phyloP scores from a whole-genome alignment of 2,888 invertebrate species.

The Chrysolina oricalcia region DNA sequence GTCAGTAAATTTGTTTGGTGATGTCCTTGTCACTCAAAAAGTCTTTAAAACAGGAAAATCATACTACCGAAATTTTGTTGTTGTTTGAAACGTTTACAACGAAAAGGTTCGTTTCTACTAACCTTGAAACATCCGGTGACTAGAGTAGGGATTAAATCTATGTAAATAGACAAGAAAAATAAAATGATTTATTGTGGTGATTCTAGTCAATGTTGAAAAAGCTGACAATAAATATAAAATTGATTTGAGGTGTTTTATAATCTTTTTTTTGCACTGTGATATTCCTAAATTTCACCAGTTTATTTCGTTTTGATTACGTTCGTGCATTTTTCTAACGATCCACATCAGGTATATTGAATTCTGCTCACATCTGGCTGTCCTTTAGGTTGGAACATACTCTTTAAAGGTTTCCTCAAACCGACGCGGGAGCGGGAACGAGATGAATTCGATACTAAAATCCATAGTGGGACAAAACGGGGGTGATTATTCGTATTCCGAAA shows the following conservation, averaged over 20 bases:
- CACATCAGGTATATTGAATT: neutral
- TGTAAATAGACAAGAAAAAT: constrained; percentile 25
- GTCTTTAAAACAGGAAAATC: too few species aligned
- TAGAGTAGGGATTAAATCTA: constrained; percentile 21
- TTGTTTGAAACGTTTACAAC: neutral
- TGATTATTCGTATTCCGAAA: too few species aligned
- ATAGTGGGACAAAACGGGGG: too few species aligned
- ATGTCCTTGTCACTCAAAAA: too few species aligned
- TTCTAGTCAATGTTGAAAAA: constrained; percentile 62
- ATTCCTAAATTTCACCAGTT: constrained; percentile 41
- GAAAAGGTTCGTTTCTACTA: constrained; percentile 14
- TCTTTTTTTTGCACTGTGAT: constrained; percentile 63
- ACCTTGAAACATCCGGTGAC: constrained; percentile 1
- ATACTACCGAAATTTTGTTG: neutral
- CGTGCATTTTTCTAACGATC: neutral
- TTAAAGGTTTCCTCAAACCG: too few species aligned
- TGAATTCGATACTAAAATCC: too few species aligned
- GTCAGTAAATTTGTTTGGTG: too few species aligned
- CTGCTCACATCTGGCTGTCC: neutral
- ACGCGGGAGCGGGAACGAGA: too few species aligned
- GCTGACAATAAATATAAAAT: constrained; percentile 62
- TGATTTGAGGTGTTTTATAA: constrained; percentile 55
- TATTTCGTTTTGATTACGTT: constrained; percentile 25
- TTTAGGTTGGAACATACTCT: constrained; percentile 12
- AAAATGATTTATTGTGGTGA: constrained; percentile 26